Evolutionary conservation across 1,140 invertebrate species (phyloP).

Genomic region (Condylostylus longicornis): DNA sequence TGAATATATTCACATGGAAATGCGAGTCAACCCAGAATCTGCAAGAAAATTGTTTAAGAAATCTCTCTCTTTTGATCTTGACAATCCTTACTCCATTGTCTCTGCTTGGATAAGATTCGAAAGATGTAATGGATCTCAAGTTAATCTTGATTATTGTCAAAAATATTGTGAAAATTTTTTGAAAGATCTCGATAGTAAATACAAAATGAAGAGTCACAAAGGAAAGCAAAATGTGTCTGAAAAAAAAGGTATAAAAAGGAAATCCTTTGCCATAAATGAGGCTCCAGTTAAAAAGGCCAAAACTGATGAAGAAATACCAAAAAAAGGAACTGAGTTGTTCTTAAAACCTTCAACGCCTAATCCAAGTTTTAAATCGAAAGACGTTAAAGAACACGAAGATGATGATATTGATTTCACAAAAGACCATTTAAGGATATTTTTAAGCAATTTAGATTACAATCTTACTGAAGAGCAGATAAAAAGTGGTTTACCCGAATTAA

Average conservation of each 20-base stretch:
- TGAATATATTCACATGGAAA: conserved; percentile 11
- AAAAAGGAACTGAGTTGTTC: neutral
- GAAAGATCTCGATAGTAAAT: neutral
- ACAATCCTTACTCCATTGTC: conserved; percentile 8
- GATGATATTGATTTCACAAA: conserved; percentile 11
- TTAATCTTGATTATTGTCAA: conserved; percentile 7
- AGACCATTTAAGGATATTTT: conserved; percentile 13
- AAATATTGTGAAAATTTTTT: conserved; percentile 9
- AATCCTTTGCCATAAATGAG: neutral
- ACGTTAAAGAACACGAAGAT: conserved; percentile 9
- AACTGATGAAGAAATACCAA: neutral
- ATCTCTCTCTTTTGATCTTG: conserved; percentile 5
- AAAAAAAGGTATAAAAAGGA: conserved; percentile 4
- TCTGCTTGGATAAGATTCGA: conserved; percentile 13
- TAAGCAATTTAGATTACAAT: conserved; percentile 14
- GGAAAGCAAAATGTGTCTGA: no score
- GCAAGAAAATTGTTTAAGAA: conserved; percentile 7
- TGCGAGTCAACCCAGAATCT: conserved; percentile 6
- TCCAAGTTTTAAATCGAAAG: neutral
- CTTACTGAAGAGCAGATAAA: conserved; percentile 22
- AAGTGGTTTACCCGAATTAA: conserved; percentile 20
- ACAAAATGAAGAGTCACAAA: conserved; percentile 1
- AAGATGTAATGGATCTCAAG: conserved; percentile 11
- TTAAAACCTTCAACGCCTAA: neutral
- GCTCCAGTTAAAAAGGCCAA: conserved; percentile 3